Percentiles rank a stretch among this genome's conserved stretches.
Conservation (phyloP, 2,113 vertebrate genomes). For the Pterocles gutturalis region DNA sequence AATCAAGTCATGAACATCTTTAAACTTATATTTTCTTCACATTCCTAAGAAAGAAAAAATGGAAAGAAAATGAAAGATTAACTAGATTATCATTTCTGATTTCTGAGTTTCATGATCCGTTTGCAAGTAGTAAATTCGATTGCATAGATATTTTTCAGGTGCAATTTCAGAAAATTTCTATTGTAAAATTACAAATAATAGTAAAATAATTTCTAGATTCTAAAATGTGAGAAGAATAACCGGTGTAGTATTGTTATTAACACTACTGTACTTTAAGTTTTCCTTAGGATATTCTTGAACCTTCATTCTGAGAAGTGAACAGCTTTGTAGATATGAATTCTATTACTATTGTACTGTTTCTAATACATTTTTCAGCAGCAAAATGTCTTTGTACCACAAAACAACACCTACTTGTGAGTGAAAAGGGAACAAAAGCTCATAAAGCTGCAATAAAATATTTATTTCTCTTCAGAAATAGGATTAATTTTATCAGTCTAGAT, state of each 20-base stretch:
- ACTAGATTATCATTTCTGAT: not conserved
- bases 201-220: not conserved
- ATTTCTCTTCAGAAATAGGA: constrained; percentile 78
- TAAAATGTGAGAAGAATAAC: not conserved
- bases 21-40: not conserved
- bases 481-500: constrained; percentile 84
- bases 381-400: constrained; percentile 67
- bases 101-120: not conserved
- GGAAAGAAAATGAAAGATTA: not conserved
- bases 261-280: not conserved
- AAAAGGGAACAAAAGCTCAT: constrained; percentile 80
- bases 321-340: constrained; percentile 65
- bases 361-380: constrained; percentile 70
- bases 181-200: not conserved
- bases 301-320: constrained; percentile 20
- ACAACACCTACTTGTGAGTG: constrained; percentile 71
- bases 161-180: not conserved
- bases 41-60: not conserved
- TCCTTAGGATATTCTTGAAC: not conserved
- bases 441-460: constrained; percentile 85
- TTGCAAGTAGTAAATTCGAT: not conserved
- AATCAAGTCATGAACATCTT: not conserved
- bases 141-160: not conserved
- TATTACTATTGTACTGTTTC: constrained; percentile 50
- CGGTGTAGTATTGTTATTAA: not conserved